Percentiles rank a stretch among this genome's conserved stretches.
Conservation (phyloP, 2,113 vertebrate genomes). For the Sphyrna mokarran region DNA sequence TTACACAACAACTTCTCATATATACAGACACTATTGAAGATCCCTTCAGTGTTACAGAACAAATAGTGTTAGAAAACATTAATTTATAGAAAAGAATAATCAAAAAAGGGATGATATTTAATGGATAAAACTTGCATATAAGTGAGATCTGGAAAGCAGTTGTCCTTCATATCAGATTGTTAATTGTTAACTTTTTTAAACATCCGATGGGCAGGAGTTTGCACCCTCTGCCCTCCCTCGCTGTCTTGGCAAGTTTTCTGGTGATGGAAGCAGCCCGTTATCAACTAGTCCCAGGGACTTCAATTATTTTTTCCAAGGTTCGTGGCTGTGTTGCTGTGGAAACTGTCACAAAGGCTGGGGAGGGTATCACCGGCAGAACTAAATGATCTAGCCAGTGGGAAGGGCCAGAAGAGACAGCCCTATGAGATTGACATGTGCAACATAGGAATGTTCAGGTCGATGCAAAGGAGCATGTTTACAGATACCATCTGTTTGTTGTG, state of each 20-base stretch:
- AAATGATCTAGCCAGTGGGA: too few species aligned
- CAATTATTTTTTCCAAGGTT: too few species aligned
- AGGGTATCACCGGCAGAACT: too few species aligned
- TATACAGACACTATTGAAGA: background rate
- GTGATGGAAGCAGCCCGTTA: too few species aligned
- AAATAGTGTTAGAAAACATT: background rate
- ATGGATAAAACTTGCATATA: background rate
- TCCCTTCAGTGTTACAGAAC: background rate
- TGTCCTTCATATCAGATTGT: background rate
- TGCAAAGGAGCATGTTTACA: background rate
- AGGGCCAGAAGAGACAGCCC: too few species aligned
- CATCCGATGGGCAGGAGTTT: too few species aligned
- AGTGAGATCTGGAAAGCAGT: background rate
- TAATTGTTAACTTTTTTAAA: background rate
- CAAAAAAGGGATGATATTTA: background rate
- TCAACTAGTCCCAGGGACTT: too few species aligned
- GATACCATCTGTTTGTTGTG: background rate
- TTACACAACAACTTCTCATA: background rate
- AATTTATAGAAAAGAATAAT: background rate
- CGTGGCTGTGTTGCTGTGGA: too few species aligned
- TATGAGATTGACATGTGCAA: background rate
- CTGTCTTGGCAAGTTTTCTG: too few species aligned
- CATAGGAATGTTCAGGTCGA: background rate
- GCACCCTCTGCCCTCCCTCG: too few species aligned
- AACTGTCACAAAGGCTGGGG: too few species aligned